A percentile compares a stretch with the other conserved stretches of the same genome.
These are phyloP conservation scores for Drosophila sp. DNA, from an alignment of 1,140 invertebrate genomes.

Conservation along the genomic window DNA sequence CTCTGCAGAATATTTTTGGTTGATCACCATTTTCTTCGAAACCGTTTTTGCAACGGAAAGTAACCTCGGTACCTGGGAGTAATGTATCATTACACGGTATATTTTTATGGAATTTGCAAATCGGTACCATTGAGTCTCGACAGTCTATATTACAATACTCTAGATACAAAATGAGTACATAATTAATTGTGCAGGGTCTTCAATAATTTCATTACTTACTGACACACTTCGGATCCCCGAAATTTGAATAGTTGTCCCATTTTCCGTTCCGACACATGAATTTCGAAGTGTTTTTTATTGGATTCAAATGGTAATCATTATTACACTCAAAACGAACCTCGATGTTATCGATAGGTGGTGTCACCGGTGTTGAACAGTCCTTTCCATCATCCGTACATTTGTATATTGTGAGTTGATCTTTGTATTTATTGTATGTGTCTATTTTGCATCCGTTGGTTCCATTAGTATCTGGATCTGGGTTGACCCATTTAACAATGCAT, in stretches of 20 bases:
- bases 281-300: not conserved
- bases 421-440: constrained; percentile 13
- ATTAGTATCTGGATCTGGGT: constrained; percentile 26
- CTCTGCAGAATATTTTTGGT: not conserved
- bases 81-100: not conserved
- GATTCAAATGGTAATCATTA: not conserved
- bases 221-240: not conserved
- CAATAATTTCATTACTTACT: constrained; percentile 18
- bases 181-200: not conserved
- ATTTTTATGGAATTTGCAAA: not conserved
- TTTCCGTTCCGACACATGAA: not conserved
- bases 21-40: not conserved
- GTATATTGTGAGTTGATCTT: not conserved
- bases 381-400: not conserved
- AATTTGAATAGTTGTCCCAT: not conserved
- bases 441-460: constrained; percentile 30
- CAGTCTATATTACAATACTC: not conserved
- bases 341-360: constrained; percentile 9
- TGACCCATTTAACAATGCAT: not conserved
- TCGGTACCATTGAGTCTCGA: not conserved
- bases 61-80: not conserved
- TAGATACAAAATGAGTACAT: not conserved
- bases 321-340: constrained; percentile 12
- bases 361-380: rapidly evolving
- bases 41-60: not conserved